Evolutionary conservation across 2,888 invertebrate genomes (phyloP).

Genomic region (Acholoe squamosa): DNA sequence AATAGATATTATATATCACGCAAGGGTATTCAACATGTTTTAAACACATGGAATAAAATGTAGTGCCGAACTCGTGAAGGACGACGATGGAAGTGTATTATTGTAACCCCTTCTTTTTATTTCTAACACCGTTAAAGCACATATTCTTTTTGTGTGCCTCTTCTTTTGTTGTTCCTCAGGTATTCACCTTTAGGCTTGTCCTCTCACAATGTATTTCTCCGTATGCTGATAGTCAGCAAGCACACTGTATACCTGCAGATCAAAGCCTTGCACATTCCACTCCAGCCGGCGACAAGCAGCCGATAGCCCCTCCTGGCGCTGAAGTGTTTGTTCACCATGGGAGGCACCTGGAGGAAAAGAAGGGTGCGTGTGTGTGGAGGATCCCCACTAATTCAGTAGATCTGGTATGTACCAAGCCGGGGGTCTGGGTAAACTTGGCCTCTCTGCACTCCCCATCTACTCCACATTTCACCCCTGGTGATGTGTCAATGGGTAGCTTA

Average conservation of each 20-base stretch:
- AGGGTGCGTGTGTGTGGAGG: too few species aligned
- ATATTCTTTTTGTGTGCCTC: too few species aligned
- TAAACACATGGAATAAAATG: too few species aligned
- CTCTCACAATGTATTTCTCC: not conserved
- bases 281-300: not conserved
- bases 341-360: too few species aligned
- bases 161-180: too few species aligned
- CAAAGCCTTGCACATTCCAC: not conserved
- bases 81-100: too few species aligned
- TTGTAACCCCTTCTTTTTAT: too few species aligned
- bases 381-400: not conserved
- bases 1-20: too few species aligned
- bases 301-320: not conserved
- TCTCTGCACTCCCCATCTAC: not conserved
- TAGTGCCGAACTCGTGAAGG: too few species aligned
- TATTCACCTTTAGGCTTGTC: too few species aligned
- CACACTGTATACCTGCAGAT: not conserved
- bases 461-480: not conserved
- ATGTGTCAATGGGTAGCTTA: slow-evolving; percentile 3
- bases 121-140: too few species aligned
- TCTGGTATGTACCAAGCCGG: not conserved
- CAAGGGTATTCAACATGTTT: too few species aligned
- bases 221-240: not conserved
- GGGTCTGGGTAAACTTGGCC: not conserved
- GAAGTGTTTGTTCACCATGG: not conserved